Evolutionary conservation across 2,113 vertebrate genomes (phyloP), one percentile per base, ranked within the genome.

Genomic region (Hippocampus abdominalis): DNA sequence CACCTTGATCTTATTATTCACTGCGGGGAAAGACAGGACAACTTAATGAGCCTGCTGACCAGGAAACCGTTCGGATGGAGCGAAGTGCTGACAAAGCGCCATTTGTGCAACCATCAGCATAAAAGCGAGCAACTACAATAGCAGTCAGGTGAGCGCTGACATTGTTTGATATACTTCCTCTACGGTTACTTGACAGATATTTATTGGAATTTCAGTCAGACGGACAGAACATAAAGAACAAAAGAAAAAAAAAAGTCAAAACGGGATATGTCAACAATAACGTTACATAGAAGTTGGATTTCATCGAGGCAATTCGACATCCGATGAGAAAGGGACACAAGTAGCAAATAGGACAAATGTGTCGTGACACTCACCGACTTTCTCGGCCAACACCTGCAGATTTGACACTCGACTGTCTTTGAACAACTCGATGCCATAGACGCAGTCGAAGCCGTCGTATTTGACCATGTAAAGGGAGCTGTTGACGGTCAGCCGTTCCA

Each of bases 391-490:
- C 68, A 93, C 87, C 70, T 92, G 91, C 64, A 94, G 87, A 75
- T 90, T 91, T 51, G 92, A 93, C 59, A 94, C 93, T 18, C 93
- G 82, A 53, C 75, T 89, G 51, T 94, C 93, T 78, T 93, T 93
- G 86, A 93, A 94, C 68, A 94, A 88, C 87, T 94, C 93, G 3
- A 94, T 94, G 84, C 93, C 93, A 0, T 94, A 94, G 74, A 94
- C 89, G 2, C 93, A 94, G 44, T 94, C 93, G 0, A 94, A 94
- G 69, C 92, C 93, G 18, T 94, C 93, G 42, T 94, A 94, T 79
- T 94, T 94, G 62, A 94, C 91, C 93, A 94, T 92, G 84, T 90
- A 94, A 64, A 94, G 91, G 1, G 89, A 92, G 46, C 54, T 88
- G 85, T 93, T 93, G 64, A 92, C 90, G 13, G 77, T 89, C 1